Evolutionary conservation across 2,113 vertebrate species (phyloP).

Genomic region (Gorsachius goisagi): DNA sequence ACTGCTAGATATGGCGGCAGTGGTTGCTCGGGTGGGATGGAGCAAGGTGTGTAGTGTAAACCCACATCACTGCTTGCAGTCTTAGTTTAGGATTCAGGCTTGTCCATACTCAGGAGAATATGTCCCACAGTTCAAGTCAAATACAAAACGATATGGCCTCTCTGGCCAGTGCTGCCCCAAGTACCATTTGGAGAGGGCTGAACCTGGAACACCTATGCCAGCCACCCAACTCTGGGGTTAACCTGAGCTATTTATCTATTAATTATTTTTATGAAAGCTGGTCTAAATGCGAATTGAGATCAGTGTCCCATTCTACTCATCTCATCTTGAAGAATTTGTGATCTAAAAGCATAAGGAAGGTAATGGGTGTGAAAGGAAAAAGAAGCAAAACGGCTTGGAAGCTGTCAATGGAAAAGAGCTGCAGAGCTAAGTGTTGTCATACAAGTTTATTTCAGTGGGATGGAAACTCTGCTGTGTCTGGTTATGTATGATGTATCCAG

Average conservation of each 20-base stretch:
- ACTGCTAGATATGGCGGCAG: neutral
- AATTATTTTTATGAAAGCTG: neutral
- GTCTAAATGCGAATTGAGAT: neutral
- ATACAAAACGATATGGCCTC: neutral
- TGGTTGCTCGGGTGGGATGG: neutral
- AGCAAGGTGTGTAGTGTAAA: neutral
- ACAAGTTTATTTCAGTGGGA: neutral
- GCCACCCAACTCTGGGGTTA: neutral
- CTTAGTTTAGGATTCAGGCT: neutral
- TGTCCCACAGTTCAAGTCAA: neutral
- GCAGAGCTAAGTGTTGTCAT: neutral
- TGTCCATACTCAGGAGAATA: neutral
- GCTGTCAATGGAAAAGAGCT: neutral
- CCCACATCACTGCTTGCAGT: neutral
- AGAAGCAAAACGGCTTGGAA: neutral
- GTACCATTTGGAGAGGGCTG: neutral
- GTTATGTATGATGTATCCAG: neutral
- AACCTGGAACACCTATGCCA: neutral
- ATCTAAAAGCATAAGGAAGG: neutral
- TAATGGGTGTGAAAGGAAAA: neutral
- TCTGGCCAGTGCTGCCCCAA: neutral
- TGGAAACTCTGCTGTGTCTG: neutral
- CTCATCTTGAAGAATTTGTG: neutral
- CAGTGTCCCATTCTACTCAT: neutral
- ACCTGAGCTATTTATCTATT: neutral